Evolutionary conservation across 2,888 invertebrate species (phyloP).

Genomic region (Cetonia aurata): DNA sequence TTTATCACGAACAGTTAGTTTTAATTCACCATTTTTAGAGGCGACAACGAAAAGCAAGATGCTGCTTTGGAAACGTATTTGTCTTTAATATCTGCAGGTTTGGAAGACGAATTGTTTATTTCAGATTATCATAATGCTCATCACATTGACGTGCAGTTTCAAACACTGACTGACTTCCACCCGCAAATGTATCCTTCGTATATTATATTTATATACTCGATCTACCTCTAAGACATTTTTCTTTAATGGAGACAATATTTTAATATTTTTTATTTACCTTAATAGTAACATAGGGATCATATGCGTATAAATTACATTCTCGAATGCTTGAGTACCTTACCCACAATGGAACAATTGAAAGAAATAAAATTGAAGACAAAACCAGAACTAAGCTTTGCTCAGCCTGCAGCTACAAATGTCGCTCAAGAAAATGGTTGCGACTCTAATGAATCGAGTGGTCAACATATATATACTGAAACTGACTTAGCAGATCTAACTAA

Average conservation of each 20-base stretch:
- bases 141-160: conserved; percentile 59
- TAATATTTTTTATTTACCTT: conserved; percentile 47
- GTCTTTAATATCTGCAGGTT: conserved; percentile 58
- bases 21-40: conserved; percentile 53
- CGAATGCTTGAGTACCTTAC: conserved; percentile 58
- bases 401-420: conserved; percentile 11
- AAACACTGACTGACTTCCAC: conserved; percentile 60
- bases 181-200: conserved; percentile 56
- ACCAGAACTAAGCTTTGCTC: conserved; percentile 15
- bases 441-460: neutral
- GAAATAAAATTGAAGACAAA: conserved; percentile 18
- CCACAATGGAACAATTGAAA: conserved; percentile 45
- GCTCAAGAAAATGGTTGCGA: conserved; percentile 29
- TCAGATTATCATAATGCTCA: conserved; percentile 62
- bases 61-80: conserved; percentile 61
- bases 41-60: conserved; percentile 58
- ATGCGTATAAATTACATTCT: conserved; percentile 62
- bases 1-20: neutral
- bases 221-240: no score
- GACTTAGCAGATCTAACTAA: conserved; percentile 65
- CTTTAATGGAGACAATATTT: neutral
- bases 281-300: conserved; percentile 58
- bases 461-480: conserved; percentile 46
- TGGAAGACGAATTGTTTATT: conserved; percentile 64
- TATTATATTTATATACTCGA: neutral